These are phyloP conservation scores for Rhinopithecus roxellana DNA, from an alignment of 2,113 vertebrate species.

Conservation along the genomic window DNA sequence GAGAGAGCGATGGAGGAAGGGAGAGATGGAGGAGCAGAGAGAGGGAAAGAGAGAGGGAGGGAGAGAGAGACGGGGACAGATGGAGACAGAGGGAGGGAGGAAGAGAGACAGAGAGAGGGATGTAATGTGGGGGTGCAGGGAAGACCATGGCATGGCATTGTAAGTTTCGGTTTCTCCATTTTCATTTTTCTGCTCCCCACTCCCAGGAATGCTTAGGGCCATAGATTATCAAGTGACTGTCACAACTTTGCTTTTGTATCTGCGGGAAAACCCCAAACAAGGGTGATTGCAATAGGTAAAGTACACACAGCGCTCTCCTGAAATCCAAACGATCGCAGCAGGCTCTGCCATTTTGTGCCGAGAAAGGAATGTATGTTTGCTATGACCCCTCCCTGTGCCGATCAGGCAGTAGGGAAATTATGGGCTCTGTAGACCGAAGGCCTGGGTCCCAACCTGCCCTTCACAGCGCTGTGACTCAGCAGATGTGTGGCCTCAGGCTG, in stretches of 20 bases:
- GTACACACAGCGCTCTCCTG: accelerated
- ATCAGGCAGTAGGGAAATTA: too few relatives aligned
- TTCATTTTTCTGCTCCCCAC: neutral
- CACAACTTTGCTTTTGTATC: neutral
- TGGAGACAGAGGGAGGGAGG: neutral
- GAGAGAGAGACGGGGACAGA: accelerated
- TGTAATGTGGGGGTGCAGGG: accelerated
- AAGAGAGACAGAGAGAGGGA: accelerated
- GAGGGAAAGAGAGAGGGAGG: too few relatives aligned
- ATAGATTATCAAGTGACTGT: neutral
- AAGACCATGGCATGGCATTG: accelerated
- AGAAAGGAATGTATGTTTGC: neutral
- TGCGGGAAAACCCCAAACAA: neutral
- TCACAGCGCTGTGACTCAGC: too few relatives aligned
- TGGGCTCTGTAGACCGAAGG: neutral
- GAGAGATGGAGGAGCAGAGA: too few relatives aligned
- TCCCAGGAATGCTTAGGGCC: neutral
- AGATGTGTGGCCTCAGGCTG: neutral
- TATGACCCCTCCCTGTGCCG: accelerated
- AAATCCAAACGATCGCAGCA: neutral
- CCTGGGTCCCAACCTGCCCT: neutral
- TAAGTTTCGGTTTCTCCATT: neutral
- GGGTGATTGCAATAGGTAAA: accelerated
- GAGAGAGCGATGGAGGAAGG: too few relatives aligned
- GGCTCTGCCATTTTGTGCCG: accelerated